Conservation (phyloP, 2,888 invertebrate genomes). For the Limnephilus rhombicus region DNA sequence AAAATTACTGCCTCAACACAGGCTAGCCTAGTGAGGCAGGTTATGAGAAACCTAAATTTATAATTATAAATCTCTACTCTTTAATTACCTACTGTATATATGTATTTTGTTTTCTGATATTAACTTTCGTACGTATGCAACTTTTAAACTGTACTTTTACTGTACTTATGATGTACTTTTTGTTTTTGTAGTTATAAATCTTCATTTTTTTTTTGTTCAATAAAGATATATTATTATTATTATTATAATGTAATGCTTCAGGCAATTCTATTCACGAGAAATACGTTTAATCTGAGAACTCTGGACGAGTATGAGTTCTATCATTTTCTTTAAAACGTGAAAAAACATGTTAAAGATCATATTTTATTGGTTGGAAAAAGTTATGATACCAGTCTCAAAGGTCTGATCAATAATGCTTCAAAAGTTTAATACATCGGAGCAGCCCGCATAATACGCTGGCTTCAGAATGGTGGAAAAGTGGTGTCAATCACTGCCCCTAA, state of each 20-base stretch:
- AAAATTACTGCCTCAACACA: no score
- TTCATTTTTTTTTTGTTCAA: no score
- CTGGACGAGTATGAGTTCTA: neutral
- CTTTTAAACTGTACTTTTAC: no score
- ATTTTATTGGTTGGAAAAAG: neutral
- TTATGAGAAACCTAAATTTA: no score
- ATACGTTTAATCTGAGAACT: neutral
- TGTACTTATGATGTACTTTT: no score
- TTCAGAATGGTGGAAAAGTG: neutral
- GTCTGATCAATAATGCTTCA: neutral
- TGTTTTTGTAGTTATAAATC: no score
- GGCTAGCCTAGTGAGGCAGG: no score
- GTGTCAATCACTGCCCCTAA: neutral
- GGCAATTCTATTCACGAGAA: neutral
- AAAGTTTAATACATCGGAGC: neutral
- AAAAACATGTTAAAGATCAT: neutral
- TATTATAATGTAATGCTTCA: neutral
- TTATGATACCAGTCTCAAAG: neutral
- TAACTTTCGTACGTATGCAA: no score
- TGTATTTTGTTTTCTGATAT: no score
- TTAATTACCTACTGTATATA: no score
- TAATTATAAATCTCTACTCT: no score
- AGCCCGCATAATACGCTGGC: neutral
- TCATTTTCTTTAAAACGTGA: neutral
- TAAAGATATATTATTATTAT: no score